These are phyloP conservation scores for Mantis religiosa DNA, from an alignment of 2,888 invertebrate genomes.

Conservation along the genomic window DNA sequence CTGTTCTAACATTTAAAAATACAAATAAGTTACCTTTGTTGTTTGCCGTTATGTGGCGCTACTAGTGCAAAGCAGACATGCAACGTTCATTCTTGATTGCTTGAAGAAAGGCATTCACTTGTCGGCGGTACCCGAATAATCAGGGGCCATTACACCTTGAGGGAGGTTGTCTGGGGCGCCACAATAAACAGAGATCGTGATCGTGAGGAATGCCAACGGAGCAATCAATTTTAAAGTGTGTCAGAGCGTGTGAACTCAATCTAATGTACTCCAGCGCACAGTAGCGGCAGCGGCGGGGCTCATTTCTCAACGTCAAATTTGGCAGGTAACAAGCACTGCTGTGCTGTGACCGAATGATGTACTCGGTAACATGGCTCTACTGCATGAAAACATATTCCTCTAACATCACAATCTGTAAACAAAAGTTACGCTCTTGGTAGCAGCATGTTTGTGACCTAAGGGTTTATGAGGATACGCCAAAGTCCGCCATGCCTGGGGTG, in stretches of 20 bases:
- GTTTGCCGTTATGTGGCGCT: not conserved
- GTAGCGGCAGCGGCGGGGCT: not conserved
- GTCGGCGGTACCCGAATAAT: not conserved
- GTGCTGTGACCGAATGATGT: not conserved
- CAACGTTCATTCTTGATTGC: not conserved
- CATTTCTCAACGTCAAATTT: slow-evolving; percentile 18
- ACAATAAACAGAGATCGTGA: not conserved
- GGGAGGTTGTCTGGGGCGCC: not conserved
- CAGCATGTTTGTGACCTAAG: too few relatives aligned
- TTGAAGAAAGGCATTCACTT: not conserved
- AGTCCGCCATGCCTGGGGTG: too few relatives aligned
- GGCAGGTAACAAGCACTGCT: not conserved
- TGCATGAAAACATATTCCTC: not conserved
- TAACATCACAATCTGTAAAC: too few relatives aligned
- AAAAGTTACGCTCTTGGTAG: too few relatives aligned
- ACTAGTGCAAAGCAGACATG: not conserved
- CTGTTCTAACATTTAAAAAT: too few relatives aligned
- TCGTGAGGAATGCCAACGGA: not conserved
- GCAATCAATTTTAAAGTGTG: not conserved
- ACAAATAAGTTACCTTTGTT: too few relatives aligned
- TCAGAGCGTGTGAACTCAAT: not conserved
- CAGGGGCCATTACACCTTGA: not conserved
- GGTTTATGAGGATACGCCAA: too few relatives aligned
- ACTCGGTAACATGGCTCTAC: too few relatives aligned
- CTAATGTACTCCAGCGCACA: not conserved